phyloP scores from a whole-genome alignment of 23 tunicate species.

The Aplidium turbinatum region DNA sequence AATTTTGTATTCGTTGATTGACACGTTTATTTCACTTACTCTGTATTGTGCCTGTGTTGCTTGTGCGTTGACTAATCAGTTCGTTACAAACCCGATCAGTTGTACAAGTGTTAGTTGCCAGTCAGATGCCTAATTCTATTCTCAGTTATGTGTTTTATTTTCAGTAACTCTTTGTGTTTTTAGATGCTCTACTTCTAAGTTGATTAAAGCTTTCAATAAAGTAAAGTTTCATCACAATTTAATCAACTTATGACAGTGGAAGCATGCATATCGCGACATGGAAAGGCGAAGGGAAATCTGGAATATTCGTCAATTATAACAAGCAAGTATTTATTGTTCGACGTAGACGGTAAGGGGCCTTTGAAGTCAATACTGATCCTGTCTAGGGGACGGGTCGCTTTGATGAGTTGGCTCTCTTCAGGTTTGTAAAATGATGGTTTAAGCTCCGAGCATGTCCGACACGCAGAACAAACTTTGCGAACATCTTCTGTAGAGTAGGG shows the following conservation, averaged over 20 bases:
- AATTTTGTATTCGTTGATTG: too few relatives aligned
- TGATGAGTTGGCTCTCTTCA: not conserved
- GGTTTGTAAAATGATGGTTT: constrained; percentile 18
- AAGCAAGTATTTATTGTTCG: constrained; percentile 1
- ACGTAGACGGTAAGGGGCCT: not conserved
- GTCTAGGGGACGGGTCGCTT: constrained; percentile 12
- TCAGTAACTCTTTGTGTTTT: too few relatives aligned
- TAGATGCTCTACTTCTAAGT: too few relatives aligned
- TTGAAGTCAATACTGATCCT: not conserved
- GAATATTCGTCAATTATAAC: constrained; percentile 15
- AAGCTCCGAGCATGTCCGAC: constrained; percentile 9
- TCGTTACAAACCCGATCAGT: too few relatives aligned
- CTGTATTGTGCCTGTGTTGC: too few relatives aligned
- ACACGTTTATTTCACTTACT: too few relatives aligned
- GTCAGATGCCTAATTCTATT: too few relatives aligned
- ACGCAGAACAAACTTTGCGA: constrained; percentile 22
- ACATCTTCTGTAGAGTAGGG: constrained; percentile 34
- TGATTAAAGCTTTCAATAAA: too few relatives aligned
- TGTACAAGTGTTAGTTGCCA: too few relatives aligned
- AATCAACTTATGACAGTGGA: constrained; percentile 19
- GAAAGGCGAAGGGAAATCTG: constrained; percentile 7
- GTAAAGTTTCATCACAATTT: too few relatives aligned
- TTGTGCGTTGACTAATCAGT: too few relatives aligned
- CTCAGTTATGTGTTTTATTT: too few relatives aligned
- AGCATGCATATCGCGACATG: constrained; percentile 19